phyloP scores from a whole-genome alignment of 2,797 vertebrate species.

The Argentina silus region DNA sequence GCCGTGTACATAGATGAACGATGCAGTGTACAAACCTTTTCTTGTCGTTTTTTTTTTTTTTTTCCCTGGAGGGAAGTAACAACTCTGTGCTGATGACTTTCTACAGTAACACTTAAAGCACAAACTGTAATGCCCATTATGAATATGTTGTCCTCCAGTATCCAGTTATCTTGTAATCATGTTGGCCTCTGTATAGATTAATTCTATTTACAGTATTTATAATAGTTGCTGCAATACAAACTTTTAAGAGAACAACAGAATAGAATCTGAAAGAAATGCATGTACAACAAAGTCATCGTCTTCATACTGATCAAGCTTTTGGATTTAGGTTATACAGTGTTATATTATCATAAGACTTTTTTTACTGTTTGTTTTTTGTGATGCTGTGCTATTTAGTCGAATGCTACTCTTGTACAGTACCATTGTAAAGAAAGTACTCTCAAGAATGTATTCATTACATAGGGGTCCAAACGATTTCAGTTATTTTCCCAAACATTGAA shows the following conservation, averaged over 20 bases:
- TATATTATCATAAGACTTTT: neutral
- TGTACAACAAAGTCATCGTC: neutral
- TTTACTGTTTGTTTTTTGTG: conserved; percentile 18
- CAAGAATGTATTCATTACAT: conserved; percentile 14
- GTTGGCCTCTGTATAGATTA: conserved; percentile 31
- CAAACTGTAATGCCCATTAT: conserved; percentile 33
- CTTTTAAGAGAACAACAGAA: neutral
- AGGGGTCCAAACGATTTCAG: neutral
- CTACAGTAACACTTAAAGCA: conserved; percentile 43
- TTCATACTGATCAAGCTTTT: neutral
- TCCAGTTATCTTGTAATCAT: conserved; percentile 14
- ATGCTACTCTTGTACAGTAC: conserved; percentile 14
- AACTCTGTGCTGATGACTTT: conserved; percentile 35
- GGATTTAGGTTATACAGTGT: neutral
- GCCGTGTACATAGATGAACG: conserved; percentile 11
- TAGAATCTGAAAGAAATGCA: neutral
- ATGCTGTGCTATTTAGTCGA: conserved; percentile 33
- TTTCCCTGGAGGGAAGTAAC: conserved; percentile 25
- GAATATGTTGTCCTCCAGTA: conserved; percentile 23
- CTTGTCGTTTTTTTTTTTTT: conserved; percentile 8
- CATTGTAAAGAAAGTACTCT: conserved; percentile 25
- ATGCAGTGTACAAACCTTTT: neutral
- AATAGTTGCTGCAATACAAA: neutral
- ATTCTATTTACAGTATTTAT: conserved; percentile 21
- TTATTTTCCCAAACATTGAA: neutral